These are phyloP conservation scores for Passer montanus DNA, from an alignment of 2,113 vertebrate species.

Conservation along the genomic window DNA sequence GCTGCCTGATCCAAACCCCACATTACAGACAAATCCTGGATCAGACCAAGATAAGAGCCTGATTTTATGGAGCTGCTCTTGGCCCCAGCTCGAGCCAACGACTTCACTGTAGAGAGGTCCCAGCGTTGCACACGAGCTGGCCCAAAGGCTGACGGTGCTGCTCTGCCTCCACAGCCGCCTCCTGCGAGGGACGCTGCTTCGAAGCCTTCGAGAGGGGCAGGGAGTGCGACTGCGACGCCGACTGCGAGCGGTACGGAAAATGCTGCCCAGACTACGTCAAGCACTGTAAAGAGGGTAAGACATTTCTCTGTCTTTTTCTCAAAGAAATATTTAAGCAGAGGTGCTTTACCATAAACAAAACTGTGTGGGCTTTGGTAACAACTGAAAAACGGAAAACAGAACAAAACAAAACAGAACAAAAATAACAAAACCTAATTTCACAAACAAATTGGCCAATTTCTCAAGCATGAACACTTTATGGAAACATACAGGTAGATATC, in stretches of 20 bases:
- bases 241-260: constrained; percentile 80
- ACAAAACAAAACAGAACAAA: neutral
- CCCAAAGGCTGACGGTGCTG: neutral
- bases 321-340: neutral
- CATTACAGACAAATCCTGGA: neutral
- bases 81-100: neutral
- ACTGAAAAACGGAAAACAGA: neutral
- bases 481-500: neutral
- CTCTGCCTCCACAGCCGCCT: constrained; percentile 73
- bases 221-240: constrained; percentile 84
- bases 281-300: constrained; percentile 82
- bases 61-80: neutral
- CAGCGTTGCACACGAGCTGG: neutral
- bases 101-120: neutral
- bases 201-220: constrained; percentile 85
- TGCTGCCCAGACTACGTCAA: constrained; percentile 84
- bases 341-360: neutral
- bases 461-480: neutral
- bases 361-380: neutral
- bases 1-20: neutral
- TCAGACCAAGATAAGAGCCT: neutral
- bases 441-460: neutral
- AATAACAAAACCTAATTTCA: neutral
- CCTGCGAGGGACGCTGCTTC: constrained; percentile 91
- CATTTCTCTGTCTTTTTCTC: neutral